Evolutionary conservation across 1,140 invertebrate species (phyloP).

Genomic region (Temnothorax nylanderi): DNA sequence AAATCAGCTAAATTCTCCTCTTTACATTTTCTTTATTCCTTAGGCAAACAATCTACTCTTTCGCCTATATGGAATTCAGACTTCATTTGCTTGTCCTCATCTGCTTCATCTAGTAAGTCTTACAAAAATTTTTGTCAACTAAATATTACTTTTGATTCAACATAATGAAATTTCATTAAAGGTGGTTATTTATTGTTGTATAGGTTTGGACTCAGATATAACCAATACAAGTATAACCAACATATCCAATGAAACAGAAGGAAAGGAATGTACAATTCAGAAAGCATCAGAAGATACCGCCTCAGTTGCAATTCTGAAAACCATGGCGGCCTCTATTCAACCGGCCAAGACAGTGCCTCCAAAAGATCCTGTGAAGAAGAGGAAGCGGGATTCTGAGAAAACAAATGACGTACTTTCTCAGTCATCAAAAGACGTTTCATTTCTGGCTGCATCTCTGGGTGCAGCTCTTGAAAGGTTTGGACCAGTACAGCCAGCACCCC

Average conservation of each 20-base stretch:
- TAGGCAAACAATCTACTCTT: no score
- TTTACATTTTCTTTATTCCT: no score
- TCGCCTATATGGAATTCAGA: no score
- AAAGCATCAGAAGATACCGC: not conserved
- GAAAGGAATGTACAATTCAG: not conserved
- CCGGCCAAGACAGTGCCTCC: slow-evolving; percentile 3
- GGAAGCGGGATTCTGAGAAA: slow-evolving; percentile 15
- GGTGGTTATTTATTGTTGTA: not conserved
- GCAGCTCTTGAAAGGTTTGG: not conserved
- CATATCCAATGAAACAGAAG: not conserved
- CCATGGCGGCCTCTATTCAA: not conserved
- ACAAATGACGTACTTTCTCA: slow-evolving; percentile 6
- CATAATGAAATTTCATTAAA: not conserved
- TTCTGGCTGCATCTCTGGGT: not conserved
- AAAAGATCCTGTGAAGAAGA: not conserved
- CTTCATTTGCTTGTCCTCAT: no score
- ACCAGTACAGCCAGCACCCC: no score
- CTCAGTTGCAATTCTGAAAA: not conserved
- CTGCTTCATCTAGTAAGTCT: no score
- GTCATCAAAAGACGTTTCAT: slow-evolving; percentile 13
- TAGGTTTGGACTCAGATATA: not conserved
- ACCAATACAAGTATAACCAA: not conserved
- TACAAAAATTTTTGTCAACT: no score
- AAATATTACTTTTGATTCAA: slow-evolving; percentile 13
- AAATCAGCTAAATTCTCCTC: no score